Evolutionary conservation across 1,140 invertebrate species (phyloP).

Genomic region (Papilio aristodemus): DNA sequence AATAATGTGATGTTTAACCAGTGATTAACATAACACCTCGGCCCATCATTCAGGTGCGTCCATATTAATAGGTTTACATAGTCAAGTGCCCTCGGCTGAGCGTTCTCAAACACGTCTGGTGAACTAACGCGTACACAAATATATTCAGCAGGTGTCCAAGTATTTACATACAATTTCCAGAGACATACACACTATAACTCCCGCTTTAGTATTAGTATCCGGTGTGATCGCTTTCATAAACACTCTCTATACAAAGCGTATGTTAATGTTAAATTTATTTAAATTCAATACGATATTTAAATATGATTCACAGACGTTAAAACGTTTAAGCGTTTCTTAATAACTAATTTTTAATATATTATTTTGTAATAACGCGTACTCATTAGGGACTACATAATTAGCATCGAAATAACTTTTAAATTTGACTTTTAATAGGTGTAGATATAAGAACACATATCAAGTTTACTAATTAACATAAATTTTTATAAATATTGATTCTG

Average conservation of each 20-base stretch:
- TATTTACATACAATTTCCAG: conserved; percentile 79
- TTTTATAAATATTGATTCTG: not conserved
- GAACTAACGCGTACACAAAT: conserved; percentile 63
- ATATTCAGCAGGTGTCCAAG: conserved; percentile 78
- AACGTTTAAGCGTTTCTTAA: conserved; percentile 26
- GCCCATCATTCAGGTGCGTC: conserved; percentile 50
- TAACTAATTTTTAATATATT: conserved; percentile 20
- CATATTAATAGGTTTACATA: conserved; percentile 76
- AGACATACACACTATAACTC: conserved; percentile 63
- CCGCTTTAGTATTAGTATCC: conserved; percentile 64
- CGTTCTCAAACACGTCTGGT: conserved; percentile 61
- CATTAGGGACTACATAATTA: not conserved
- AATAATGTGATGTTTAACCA: conserved; percentile 53
- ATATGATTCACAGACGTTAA: conserved; percentile 10
- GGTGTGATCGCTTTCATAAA: conserved; percentile 61
- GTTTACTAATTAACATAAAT: not conserved
- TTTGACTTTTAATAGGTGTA: conserved; percentile 19
- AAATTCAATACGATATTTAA: conserved; percentile 27
- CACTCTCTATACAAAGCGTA: conserved; percentile 17
- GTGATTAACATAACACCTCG: conserved; percentile 70
- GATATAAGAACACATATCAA: not conserved
- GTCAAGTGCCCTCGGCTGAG: conserved; percentile 64
- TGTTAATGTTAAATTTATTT: conserved; percentile 33
- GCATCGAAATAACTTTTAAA: not conserved
- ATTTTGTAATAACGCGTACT: conserved; percentile 8